phyloP scores from a whole-genome alignment of 2,113 vertebrate species.

The Okapia johnstoni region DNA sequence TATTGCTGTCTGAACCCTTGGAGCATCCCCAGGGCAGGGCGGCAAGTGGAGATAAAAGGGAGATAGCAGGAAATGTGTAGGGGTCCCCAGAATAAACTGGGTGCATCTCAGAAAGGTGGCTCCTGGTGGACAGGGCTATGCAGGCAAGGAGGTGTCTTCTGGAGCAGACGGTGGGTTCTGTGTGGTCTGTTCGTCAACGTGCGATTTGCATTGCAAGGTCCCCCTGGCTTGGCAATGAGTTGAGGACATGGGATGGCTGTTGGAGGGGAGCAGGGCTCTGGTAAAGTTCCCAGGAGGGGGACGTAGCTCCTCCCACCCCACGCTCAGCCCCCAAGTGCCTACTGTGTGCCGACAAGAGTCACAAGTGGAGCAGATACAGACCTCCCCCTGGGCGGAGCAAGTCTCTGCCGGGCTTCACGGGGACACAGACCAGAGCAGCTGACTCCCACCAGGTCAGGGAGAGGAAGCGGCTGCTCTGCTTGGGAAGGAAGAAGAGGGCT shows the following conservation, averaged over 20 bases:
- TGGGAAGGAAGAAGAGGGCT: neutral
- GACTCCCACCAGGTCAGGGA: neutral
- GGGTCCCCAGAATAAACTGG: neutral
- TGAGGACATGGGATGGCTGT: neutral
- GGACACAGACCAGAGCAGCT: neutral
- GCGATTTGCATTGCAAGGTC: accelerated
- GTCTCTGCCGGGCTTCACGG: accelerated
- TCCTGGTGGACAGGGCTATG: neutral
- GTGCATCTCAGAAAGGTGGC: neutral
- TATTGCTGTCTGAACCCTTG: accelerated
- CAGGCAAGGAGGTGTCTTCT: neutral
- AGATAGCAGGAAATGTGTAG: neutral
- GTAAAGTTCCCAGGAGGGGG: too few relatives aligned
- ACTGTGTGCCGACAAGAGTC: accelerated
- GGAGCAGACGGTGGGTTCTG: neutral
- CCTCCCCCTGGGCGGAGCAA: accelerated
- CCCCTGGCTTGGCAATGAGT: accelerated
- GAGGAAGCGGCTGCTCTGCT: neutral
- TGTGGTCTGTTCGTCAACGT: accelerated
- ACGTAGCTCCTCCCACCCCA: too few relatives aligned
- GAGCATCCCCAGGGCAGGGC: too few relatives aligned
- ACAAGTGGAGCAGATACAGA: accelerated
- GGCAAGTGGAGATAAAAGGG: accelerated
- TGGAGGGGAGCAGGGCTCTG: neutral
- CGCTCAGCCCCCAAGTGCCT: neutral